Conservation (phyloP, 53 echinoderm and acorn worm genomes). For the Luidia sarsii region DNA sequence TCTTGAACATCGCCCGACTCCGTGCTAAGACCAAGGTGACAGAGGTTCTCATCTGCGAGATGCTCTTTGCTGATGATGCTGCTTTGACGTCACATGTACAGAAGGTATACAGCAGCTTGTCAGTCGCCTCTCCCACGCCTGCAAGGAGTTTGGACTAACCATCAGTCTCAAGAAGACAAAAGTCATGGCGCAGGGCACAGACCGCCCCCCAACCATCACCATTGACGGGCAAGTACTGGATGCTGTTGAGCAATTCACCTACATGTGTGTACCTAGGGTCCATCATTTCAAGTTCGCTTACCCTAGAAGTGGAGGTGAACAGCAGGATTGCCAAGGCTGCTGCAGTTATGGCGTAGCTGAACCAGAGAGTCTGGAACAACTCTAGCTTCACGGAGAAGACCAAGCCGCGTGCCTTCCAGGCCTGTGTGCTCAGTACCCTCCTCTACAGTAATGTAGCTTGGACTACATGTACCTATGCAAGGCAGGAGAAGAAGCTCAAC, state of each 20-base stretch:
- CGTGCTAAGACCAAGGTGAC: conserved; percentile 10
- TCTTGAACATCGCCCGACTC: conserved; percentile 13
- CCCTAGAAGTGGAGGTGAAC: background rate
- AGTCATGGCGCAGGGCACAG: background rate
- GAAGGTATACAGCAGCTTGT: conserved; percentile 35
- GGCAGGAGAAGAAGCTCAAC: no score
- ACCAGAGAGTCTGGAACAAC: conserved; percentile 3
- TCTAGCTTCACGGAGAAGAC: background rate
- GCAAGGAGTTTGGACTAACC: conserved; percentile 54
- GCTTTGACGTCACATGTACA: background rate
- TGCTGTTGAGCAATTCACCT: no score
- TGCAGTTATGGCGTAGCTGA: background rate
- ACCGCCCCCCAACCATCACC: background rate
- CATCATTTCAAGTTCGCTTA: background rate
- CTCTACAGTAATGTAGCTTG: conserved; percentile 9
- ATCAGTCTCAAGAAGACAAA: conserved; percentile 72
- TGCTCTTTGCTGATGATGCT: conserved; percentile 1
- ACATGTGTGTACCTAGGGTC: background rate
- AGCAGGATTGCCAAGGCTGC: conserved; percentile 4
- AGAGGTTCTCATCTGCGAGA: background rate
- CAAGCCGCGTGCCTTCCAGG: background rate
- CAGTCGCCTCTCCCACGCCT: conserved; percentile 52
- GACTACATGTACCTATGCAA: no score
- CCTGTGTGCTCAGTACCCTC: background rate
- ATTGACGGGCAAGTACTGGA: background rate